Evolutionary conservation across 2,888 invertebrate genomes (phyloP).

Genomic region (Cordylochernes scorpioides): DNA sequence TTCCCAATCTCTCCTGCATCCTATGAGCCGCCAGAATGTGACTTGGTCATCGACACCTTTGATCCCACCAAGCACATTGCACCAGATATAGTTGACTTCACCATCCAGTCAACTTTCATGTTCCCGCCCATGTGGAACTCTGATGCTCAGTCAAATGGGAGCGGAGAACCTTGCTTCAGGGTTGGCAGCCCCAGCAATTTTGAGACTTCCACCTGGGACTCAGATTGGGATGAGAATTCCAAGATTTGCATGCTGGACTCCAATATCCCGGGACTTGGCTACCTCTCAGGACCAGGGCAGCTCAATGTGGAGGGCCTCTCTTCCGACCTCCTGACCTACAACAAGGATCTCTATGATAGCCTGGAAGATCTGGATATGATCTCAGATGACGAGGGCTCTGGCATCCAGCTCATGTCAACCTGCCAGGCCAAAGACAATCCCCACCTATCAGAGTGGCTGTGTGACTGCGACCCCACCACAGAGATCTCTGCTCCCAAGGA

Average conservation of each 20-base stretch:
- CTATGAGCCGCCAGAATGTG: slow-evolving; percentile 3
- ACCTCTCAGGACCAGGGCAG: slow-evolving; percentile 14
- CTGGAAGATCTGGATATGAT: slow-evolving; percentile 13
- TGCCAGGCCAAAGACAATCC: slow-evolving; percentile 20
- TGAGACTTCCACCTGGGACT: slow-evolving; percentile 16
- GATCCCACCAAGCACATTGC: slow-evolving; percentile 13
- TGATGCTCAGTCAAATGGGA: slow-evolving; percentile 1
- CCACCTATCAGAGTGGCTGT: slow-evolving; percentile 1
- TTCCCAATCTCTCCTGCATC: background rate
- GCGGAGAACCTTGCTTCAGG: slow-evolving; percentile 4
- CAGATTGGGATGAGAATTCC: slow-evolving; percentile 12
- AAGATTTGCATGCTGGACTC: slow-evolving; percentile 6
- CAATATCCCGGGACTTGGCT: slow-evolving; percentile 13
- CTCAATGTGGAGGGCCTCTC: slow-evolving; percentile 16
- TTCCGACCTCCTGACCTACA: slow-evolving; percentile 14
- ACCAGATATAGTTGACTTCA: slow-evolving; percentile 7
- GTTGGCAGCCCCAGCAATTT: slow-evolving; percentile 18
- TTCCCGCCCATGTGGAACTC: slow-evolving; percentile 7
- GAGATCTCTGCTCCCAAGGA: no score
- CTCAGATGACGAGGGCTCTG: slow-evolving; percentile 6
- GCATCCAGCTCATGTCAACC: slow-evolving; percentile 2
- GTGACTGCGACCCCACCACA: background rate
- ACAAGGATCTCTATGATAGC: slow-evolving; percentile 14
- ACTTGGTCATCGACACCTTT: slow-evolving; percentile 15
- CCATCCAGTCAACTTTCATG: slow-evolving; percentile 1